These are phyloP conservation scores for Cephalopachus bancanus DNA, from an alignment of 2,797 vertebrate species.

Conservation along the genomic window DNA sequence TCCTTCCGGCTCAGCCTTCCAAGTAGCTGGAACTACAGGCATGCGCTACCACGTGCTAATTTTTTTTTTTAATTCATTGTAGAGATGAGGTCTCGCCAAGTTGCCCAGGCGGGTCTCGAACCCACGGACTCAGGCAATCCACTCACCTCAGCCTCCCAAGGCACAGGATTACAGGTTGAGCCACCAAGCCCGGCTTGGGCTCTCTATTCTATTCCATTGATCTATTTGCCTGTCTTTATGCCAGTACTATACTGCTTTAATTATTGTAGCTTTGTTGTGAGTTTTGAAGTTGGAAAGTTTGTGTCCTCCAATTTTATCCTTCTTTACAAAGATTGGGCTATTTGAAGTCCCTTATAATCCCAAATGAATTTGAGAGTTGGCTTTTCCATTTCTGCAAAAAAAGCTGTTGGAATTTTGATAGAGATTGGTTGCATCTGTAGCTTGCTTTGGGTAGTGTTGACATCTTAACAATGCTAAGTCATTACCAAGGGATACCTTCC, in stretches of 20 bases:
- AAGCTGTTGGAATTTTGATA: neutral
- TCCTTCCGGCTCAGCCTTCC: too few species aligned
- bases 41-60: too few species aligned
- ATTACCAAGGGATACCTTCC: neutral
- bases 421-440: neutral
- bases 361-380: neutral
- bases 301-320: neutral
- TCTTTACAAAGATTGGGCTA: neutral
- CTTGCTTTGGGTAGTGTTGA: neutral
- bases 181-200: too few species aligned
- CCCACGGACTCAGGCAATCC: too few species aligned
- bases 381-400: conserved; percentile 23
- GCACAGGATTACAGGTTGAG: too few species aligned
- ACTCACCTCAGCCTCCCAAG: too few species aligned
- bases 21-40: too few species aligned
- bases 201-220: neutral
- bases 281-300: conserved; percentile 11
- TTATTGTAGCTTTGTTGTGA: neutral
- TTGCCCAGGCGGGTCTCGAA: too few species aligned
- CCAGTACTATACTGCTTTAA: neutral
- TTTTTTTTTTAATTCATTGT: too few species aligned
- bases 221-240: neutral
- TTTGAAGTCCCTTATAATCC: neutral
- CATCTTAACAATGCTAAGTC: conserved; percentile 8
- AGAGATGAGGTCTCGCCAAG: too few species aligned